phyloP scores from a whole-genome alignment of 2,888 invertebrate species.

The Agrypnus murinus region DNA sequence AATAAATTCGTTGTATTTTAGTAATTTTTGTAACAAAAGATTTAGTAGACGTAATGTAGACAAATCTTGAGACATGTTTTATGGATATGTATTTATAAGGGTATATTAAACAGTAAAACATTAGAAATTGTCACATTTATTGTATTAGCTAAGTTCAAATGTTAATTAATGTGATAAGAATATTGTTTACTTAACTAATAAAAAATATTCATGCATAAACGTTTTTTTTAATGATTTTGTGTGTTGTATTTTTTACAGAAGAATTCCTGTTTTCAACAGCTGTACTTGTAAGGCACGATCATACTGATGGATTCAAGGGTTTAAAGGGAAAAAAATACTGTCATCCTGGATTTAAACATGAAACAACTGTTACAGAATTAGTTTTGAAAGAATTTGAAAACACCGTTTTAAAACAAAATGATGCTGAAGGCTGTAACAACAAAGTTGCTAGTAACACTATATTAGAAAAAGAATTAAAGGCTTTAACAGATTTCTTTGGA shows the following conservation, averaged over 20 bases:
- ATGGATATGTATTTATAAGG: no score
- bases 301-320: constrained; percentile 71
- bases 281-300: constrained; percentile 73
- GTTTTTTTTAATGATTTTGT: constrained; percentile 54
- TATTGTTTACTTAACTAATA: no score
- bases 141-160: no score
- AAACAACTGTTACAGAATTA: constrained; percentile 75
- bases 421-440: constrained; percentile 54
- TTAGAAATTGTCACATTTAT: no score
- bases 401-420: constrained; percentile 57
- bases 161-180: no score
- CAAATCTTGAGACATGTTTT: no score
- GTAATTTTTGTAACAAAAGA: no score
- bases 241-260: no score
- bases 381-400: constrained; percentile 77
- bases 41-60: no score
- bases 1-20: no score
- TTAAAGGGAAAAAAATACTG: constrained; percentile 76
- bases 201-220: no score
- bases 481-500: constrained; percentile 78
- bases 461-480: constrained; percentile 76
- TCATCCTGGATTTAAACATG: constrained; percentile 78
- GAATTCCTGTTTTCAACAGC: constrained; percentile 79
- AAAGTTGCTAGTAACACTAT: constrained; percentile 62
- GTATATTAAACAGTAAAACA: no score